These are phyloP conservation scores for Chydorus sphaericus DNA, from an alignment of 2,888 invertebrate species.

Conservation along the genomic window DNA sequence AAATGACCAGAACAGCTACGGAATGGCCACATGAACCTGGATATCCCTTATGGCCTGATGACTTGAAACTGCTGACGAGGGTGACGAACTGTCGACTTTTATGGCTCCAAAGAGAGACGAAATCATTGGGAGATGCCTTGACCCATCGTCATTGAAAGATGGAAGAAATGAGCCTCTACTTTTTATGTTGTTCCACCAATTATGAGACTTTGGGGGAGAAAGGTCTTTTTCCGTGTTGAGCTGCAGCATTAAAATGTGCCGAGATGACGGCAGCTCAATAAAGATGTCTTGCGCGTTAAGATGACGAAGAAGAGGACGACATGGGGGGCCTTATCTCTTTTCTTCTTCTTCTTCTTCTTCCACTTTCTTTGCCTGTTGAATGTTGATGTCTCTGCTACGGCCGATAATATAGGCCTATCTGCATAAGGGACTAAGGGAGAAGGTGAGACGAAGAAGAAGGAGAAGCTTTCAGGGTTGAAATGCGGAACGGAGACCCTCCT, in stretches of 20 bases:
- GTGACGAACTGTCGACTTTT: too few relatives aligned
- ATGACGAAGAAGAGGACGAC: neutral
- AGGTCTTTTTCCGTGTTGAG: neutral
- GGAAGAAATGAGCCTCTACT: neutral
- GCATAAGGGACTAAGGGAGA: neutral
- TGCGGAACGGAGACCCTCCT: slow-evolving; percentile 7
- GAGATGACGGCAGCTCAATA: slow-evolving; percentile 5
- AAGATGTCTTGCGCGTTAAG: slow-evolving; percentile 4
- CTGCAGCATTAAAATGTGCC: slow-evolving; percentile 2
- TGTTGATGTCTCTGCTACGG: too few relatives aligned
- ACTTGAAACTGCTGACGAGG: too few relatives aligned
- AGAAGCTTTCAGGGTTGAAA: neutral
- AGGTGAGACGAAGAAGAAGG: neutral
- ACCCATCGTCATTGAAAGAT: neutral
- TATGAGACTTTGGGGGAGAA: neutral
- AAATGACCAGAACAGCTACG: too few relatives aligned
- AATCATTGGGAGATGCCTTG: too few relatives aligned
- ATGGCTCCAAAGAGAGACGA: neutral
- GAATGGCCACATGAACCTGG: too few relatives aligned
- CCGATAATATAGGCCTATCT: too few relatives aligned
- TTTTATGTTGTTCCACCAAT: slow-evolving; percentile 6
- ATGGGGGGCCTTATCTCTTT: slow-evolving; percentile 3
- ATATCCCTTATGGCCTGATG: too few relatives aligned
- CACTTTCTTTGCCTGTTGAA: too few relatives aligned
- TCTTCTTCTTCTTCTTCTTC: neutral